Evolutionary conservation across 1,140 invertebrate genomes (phyloP), one percentile per base, ranked within the genome.

Genomic region (Calliphora vicina): DNA sequence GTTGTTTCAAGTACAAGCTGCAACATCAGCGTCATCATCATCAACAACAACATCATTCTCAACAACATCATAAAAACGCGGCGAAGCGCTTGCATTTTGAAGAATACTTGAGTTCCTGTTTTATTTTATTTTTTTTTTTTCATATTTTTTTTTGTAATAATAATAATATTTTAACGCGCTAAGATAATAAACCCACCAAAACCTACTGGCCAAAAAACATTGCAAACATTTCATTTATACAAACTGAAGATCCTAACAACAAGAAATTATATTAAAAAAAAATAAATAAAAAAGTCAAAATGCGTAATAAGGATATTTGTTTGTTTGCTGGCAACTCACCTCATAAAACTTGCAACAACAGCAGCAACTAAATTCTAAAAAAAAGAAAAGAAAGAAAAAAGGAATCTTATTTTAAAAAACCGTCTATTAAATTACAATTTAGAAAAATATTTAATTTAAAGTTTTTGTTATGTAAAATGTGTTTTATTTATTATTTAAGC

Each of bases 71-170:
- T 42, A 20, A 78, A 78, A 78, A 78, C 74, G 35, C 74, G 74
- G 74, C 42, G 74, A 78, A 78, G 74, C 74, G 74, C 35, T 78
- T 78, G 74, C 74, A 78, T 78, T 78, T 43, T 78, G n/a, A 43
- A 78, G 74, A 12, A 74, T 35, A 74, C 72, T 74, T 74, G 27
- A 74, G 27, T 35, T 35, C 35, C 35, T 35, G 35, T 35, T 35
- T 35, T 35, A 35, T 35, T 35, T 35, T 35, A 5, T 35, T 35
- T 35, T 35, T 35, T 35, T 35, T 35, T 35, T 35, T 6, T 29
- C 29, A 29, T n/a, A n/a, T n/a, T n/a, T n/a, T n/a, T n/a, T n/a
- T n/a, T 10, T 35, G 35, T 8, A 35, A 35, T 8, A 35, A 74
- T 35, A 50, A 35, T 74, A 27, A 35, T 74, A 74, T 29, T 74